Evolutionary conservation across 2,888 invertebrate species (phyloP).

Genomic region (Drosophila limbata): DNA sequence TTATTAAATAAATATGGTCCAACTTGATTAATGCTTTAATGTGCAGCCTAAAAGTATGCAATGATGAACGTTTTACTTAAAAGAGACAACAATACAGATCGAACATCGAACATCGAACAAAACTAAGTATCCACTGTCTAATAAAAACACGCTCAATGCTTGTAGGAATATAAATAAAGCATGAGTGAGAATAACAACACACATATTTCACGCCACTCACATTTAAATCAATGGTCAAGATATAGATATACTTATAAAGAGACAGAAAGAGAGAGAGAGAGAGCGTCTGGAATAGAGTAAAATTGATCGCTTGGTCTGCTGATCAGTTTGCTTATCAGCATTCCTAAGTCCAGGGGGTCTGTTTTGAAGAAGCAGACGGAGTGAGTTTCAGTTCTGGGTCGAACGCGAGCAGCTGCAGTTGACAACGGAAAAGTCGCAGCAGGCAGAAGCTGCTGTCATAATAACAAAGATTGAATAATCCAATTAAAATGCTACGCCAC

Average conservation of each 20-base stretch:
- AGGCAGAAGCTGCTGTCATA: not conserved
- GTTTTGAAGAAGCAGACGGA: slow-evolving; percentile 32
- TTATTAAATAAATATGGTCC: too few relatives aligned
- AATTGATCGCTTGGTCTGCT: slow-evolving; percentile 21
- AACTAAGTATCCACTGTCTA: not conserved
- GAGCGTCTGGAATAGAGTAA: slow-evolving; percentile 1
- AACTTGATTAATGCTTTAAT: not conserved
- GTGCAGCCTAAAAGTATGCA: slow-evolving; percentile 10
- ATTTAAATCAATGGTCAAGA: not conserved
- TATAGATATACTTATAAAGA: not conserved
- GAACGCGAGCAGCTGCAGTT: slow-evolving; percentile 38
- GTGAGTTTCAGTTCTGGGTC: slow-evolving; percentile 51
- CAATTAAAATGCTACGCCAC: slow-evolving; percentile 57
- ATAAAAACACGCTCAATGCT: slow-evolving; percentile 1
- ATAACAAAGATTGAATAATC: slow-evolving; percentile 7
- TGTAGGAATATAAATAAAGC: not conserved
- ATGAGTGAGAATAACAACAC: not conserved
- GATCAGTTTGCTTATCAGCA: slow-evolving; percentile 60
- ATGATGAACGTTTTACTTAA: not conserved
- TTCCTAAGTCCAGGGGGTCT: slow-evolving; percentile 46
- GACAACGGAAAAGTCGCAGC: slow-evolving; percentile 7
- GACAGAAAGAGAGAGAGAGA: not conserved
- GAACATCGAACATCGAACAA: not conserved
- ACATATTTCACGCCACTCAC: not conserved
- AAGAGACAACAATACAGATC: not conserved